Percentiles rank a stretch among this genome's conserved stretches.
These are phyloP conservation scores for Charadrius vociferus DNA, from an alignment of 2,113 vertebrate species.

Conservation along the genomic window DNA sequence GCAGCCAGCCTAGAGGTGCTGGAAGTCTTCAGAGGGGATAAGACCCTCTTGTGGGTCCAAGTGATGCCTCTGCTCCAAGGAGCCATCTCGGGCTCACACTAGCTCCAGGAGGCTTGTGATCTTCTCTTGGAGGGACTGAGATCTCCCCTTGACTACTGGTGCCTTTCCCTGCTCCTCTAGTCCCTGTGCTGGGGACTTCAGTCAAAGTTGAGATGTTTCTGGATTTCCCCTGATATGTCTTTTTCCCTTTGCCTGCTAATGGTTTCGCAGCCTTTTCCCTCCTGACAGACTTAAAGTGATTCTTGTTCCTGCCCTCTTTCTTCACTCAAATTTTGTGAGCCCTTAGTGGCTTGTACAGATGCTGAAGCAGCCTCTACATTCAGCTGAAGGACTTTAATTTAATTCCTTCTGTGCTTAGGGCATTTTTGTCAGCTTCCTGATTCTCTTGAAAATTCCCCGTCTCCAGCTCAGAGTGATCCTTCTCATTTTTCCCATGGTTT, in stretches of 20 bases:
- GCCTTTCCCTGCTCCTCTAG: not conserved
- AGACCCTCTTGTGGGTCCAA: not conserved
- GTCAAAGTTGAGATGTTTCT: not conserved
- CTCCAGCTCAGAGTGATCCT: not conserved
- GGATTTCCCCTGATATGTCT: not conserved
- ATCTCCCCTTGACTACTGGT: not conserved
- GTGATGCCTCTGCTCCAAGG: not conserved
- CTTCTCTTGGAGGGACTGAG: not conserved
- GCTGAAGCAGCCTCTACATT: not conserved
- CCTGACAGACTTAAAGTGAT: not conserved
- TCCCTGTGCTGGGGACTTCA: not conserved
- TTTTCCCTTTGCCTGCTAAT: not conserved
- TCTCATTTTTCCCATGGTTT: conserved; percentile 14
- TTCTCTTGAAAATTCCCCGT: not conserved
- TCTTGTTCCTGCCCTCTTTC: not conserved
- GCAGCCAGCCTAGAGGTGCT: not conserved
- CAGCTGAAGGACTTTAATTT: not conserved
- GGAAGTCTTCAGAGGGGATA: not conserved
- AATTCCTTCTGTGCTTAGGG: not conserved
- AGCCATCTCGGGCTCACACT: accelerated
- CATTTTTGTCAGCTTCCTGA: conserved; percentile 32
- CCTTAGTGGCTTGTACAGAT: not conserved
- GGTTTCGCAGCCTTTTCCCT: not conserved
- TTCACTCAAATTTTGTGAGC: not conserved
- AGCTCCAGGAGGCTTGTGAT: not conserved